Evolutionary conservation across 2,797 vertebrate genomes (phyloP).

Genomic region (Clarias platycephalus): DNA sequence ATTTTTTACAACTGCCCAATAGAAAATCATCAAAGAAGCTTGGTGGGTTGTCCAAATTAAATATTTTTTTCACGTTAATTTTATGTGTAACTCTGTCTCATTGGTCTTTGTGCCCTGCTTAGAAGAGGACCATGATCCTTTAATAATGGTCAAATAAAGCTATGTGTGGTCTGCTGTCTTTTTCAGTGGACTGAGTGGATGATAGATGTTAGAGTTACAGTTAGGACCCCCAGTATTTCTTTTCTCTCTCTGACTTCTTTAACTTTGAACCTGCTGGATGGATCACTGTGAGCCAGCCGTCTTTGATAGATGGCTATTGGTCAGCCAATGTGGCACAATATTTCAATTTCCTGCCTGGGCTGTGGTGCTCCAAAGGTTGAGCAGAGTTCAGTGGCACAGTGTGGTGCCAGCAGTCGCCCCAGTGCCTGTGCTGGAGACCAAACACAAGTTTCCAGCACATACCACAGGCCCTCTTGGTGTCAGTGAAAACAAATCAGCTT

Average conservation of each 20-base stretch:
- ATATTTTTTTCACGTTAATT: neutral
- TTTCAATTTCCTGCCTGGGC: constrained; percentile 92
- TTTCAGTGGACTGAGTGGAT: constrained; percentile 37
- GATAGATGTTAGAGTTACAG: constrained; percentile 46
- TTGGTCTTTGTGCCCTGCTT: neutral
- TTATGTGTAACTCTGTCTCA: neutral
- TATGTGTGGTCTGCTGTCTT: constrained; percentile 4
- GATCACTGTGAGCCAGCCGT: constrained; percentile 60
- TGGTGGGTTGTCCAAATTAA: neutral
- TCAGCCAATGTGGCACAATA: constrained; percentile 87
- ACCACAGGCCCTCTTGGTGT: constrained; percentile 71
- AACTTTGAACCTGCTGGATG: constrained; percentile 71
- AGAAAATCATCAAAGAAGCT: neutral
- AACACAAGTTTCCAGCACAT: constrained; percentile 82
- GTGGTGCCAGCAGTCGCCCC: constrained; percentile 77
- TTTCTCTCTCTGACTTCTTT: constrained; percentile 63
- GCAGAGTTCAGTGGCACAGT: constrained; percentile 91
- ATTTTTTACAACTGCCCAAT: neutral
- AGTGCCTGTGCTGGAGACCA: constrained; percentile 71
- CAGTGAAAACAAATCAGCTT: constrained; percentile 59
- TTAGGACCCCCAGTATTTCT: constrained; percentile 57
- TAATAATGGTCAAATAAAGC: constrained; percentile 1
- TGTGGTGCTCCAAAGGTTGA: constrained; percentile 88
- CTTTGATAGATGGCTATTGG: constrained; percentile 87
- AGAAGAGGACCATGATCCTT: neutral